Percentiles rank a stretch among this genome's conserved stretches.
These are phyloP conservation scores for Eurypyga helias DNA, from an alignment of 2,113 vertebrate genomes.

Conservation along the genomic window DNA sequence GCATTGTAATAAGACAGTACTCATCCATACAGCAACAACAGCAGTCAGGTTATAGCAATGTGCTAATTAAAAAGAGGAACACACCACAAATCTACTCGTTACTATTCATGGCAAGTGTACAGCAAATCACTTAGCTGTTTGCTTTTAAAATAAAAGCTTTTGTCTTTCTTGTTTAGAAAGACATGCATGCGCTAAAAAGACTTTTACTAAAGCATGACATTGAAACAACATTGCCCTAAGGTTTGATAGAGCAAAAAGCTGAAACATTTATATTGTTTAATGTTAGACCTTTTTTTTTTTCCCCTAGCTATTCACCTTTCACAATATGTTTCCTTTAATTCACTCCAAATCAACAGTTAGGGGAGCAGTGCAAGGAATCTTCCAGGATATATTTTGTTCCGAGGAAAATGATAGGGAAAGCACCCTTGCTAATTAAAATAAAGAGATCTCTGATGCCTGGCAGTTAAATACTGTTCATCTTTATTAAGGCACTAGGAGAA, in stretches of 20 bases:
- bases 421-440: background rate
- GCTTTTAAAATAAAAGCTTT: constrained; percentile 69
- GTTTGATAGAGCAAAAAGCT: constrained; percentile 54
- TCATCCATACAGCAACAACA: constrained; percentile 1
- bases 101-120: constrained; percentile 67
- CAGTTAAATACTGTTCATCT: constrained; percentile 19
- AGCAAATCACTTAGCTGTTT: constrained; percentile 68
- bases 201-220: constrained; percentile 64
- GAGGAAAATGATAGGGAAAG: background rate
- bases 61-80: constrained; percentile 70
- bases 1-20: background rate
- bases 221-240: constrained; percentile 61
- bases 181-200: constrained; percentile 34
- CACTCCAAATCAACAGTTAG: constrained; percentile 37
- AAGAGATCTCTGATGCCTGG: constrained; percentile 10
- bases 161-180: constrained; percentile 60
- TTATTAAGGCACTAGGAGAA: constrained; percentile 17
- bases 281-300: background rate
- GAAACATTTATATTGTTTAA: constrained; percentile 55
- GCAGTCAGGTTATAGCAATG: constrained; percentile 10
- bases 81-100: constrained; percentile 37
- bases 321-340: constrained; percentile 47
- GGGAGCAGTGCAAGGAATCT: background rate
- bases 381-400: constrained; percentile 16
- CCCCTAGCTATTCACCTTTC: constrained; percentile 12